These are phyloP conservation scores for Phataginus tricuspis DNA, from an alignment of 2,797 vertebrate genomes.

Conservation along the genomic window DNA sequence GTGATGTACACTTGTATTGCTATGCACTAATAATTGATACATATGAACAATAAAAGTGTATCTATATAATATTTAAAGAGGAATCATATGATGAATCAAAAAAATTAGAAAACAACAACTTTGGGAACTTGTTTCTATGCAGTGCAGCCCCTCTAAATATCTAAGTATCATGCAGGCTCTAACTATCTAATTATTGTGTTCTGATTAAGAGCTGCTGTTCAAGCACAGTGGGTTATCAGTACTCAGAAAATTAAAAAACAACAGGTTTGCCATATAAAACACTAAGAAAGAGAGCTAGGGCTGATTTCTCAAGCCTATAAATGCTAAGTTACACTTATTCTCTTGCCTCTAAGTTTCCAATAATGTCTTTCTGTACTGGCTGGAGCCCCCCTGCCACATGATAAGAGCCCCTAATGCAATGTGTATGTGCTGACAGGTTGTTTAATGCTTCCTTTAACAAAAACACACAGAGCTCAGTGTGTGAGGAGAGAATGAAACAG, in stretches of 20 bases:
- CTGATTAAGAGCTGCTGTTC: slow-evolving; percentile 65
- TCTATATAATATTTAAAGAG: neutral
- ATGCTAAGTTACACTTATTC: slow-evolving; percentile 31
- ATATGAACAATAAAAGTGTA: neutral
- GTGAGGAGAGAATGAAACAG: slow-evolving; percentile 67
- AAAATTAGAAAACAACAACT: neutral
- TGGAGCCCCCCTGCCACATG: neutral
- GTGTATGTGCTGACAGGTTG: slow-evolving; percentile 54
- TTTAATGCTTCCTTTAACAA: slow-evolving; percentile 57
- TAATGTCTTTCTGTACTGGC: slow-evolving; percentile 7
- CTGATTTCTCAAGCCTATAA: slow-evolving; percentile 32
- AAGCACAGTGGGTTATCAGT: slow-evolving; percentile 60
- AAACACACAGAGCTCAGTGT: slow-evolving; percentile 56
- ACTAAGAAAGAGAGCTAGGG: slow-evolving; percentile 33
- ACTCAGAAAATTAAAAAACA: slow-evolving; percentile 72
- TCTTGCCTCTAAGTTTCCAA: slow-evolving; percentile 5
- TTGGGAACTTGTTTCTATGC: neutral
- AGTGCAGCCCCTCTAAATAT: neutral
- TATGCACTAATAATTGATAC: neutral
- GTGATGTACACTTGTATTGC: neutral
- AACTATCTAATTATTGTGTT: slow-evolving; percentile 57
- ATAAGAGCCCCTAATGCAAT: neutral
- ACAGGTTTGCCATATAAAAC: slow-evolving; percentile 37
- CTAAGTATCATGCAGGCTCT: neutral
- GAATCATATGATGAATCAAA: neutral